Conservation (phyloP, 2,888 invertebrate species). For the Linnaemya tessellans region DNA sequence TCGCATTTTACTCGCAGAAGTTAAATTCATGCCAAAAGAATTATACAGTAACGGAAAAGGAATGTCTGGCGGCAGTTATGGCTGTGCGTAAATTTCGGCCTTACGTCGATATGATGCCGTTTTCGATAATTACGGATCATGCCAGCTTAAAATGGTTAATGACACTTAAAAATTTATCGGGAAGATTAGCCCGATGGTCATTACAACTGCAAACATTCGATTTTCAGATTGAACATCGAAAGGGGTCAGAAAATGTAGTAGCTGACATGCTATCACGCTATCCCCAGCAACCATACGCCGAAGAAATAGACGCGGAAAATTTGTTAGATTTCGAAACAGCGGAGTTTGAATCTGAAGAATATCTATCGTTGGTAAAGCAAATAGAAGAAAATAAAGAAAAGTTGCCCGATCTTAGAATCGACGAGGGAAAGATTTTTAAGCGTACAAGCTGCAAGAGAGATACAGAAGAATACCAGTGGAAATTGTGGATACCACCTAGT, state of each 20-base stretch:
- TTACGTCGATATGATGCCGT: neutral
- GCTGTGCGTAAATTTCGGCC: neutral
- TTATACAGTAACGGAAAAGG: slow-evolving; percentile 61
- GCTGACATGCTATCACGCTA: slow-evolving; percentile 38
- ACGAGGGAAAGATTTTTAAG: too few relatives aligned
- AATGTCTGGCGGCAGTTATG: slow-evolving; percentile 68
- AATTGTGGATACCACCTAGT: too few relatives aligned
- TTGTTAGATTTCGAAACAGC: too few relatives aligned
- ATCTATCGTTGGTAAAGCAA: too few relatives aligned
- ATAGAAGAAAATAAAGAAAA: too few relatives aligned
- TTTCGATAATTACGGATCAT: neutral
- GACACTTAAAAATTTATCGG: slow-evolving; percentile 74
- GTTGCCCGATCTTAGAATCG: too few relatives aligned
- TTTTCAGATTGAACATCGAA: neutral
- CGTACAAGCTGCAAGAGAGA: too few relatives aligned
- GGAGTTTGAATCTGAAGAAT: too few relatives aligned
- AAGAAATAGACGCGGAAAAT: too few relatives aligned
- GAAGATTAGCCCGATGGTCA: slow-evolving; percentile 41
- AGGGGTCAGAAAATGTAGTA: slow-evolving; percentile 8
- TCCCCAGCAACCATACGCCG: too few relatives aligned
- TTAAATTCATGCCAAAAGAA: slow-evolving; percentile 62
- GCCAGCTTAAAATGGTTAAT: slow-evolving; percentile 31
- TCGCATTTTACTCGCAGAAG: slow-evolving; percentile 53
- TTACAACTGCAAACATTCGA: neutral
- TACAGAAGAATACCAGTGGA: too few relatives aligned